A percentile compares a stretch with the other conserved stretches of the same genome.
phyloP scores from a whole-genome alignment of 2,797 vertebrate species.

The Tamandua tetradactyla region DNA sequence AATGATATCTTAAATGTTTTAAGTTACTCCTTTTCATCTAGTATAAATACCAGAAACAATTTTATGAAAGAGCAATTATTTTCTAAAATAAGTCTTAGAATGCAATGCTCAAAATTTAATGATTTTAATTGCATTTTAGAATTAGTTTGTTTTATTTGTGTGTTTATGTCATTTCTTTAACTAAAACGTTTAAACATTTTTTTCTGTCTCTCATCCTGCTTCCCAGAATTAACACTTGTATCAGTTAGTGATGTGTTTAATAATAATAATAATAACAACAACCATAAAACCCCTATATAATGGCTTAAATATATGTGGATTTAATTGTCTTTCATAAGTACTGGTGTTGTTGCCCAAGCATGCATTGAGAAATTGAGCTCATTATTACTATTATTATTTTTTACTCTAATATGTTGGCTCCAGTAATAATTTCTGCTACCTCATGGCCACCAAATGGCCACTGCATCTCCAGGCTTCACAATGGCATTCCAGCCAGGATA shows the following conservation, averaged over 20 bases:
- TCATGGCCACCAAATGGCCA: not conserved
- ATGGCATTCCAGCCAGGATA: not conserved
- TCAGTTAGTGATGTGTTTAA: not conserved
- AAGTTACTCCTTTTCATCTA: not conserved
- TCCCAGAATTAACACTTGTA: not conserved
- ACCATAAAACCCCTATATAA: not conserved
- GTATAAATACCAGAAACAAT: slow-evolving; percentile 14
- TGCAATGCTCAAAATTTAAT: not conserved
- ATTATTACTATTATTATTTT: not conserved
- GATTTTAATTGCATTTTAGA: slow-evolving; percentile 41
- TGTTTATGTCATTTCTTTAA: not conserved
- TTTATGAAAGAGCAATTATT: not conserved
- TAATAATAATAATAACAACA: not conserved
- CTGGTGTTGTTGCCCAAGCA: not conserved
- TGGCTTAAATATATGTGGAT: slow-evolving; percentile 9
- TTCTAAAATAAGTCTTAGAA: not conserved
- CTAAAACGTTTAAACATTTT: not conserved
- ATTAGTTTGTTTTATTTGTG: not conserved
- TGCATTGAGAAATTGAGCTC: not conserved
- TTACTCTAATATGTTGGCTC: not conserved
- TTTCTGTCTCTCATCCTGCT: not conserved
- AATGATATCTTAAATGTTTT: not conserved
- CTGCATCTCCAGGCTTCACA: not conserved
- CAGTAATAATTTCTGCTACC: not conserved
- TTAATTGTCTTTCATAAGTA: slow-evolving; percentile 26